Conservation (phyloP, 2,888 invertebrate genomes). For the Phyllotreta cruciferae region DNA sequence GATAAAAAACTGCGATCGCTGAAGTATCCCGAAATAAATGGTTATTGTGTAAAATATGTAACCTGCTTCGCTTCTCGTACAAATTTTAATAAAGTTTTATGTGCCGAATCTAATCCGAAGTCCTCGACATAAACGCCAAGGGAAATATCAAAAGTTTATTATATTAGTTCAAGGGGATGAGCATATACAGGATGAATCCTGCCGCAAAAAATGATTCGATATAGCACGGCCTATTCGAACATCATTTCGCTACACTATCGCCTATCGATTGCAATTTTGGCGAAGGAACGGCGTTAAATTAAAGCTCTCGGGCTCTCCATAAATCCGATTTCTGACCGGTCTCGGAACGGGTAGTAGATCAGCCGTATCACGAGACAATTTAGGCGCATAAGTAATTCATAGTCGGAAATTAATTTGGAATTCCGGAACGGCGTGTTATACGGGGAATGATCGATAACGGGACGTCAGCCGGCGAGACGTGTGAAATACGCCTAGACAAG, state of each 20-base stretch:
- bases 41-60: slow-evolving; percentile 4
- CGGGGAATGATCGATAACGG: slow-evolving; percentile 6
- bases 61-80: slow-evolving; percentile 1
- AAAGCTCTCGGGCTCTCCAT: too few species aligned
- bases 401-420: slow-evolving; percentile 15
- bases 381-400: slow-evolving; percentile 8
- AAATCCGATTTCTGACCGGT: too few species aligned
- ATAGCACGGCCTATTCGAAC: too few species aligned
- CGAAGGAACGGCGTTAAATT: too few species aligned
- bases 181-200: neutral
- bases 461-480: too few species aligned
- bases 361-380: slow-evolving; percentile 3
- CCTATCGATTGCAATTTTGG: too few species aligned
- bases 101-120: slow-evolving; percentile 11
- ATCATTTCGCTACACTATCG: too few species aligned
- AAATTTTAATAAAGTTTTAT: slow-evolving; percentile 19
- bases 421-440: slow-evolving; percentile 8
- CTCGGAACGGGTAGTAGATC: neutral
- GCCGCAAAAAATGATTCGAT: neutral
- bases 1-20: too few species aligned
- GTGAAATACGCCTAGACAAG: too few species aligned
- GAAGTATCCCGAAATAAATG: slow-evolving; percentile 9
- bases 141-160: slow-evolving; percentile 11
- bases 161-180: neutral
- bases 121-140: neutral